A percentile compares a stretch with the other conserved stretches of the same genome.
Conservation (phyloP, 2,113 vertebrate genomes). For the Ranitomeya variabilis region DNA sequence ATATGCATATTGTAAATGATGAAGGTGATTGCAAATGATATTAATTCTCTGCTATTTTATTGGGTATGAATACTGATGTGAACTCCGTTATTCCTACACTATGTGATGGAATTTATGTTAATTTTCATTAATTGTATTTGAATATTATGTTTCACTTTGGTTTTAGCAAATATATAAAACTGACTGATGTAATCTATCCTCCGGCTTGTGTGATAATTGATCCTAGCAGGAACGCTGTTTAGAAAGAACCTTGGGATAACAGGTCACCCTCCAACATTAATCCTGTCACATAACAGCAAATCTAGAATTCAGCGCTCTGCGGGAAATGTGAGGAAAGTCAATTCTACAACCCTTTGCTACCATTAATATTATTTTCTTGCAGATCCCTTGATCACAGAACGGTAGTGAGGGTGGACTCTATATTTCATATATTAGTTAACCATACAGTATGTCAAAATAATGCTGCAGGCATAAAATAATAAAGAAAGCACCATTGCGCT, state of each 20-base stretch:
- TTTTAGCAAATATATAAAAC: conserved; percentile 19
- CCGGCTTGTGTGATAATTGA: conserved; percentile 32
- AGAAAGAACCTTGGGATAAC: conserved; percentile 10
- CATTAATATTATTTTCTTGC: conserved; percentile 40
- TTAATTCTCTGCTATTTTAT: conserved; percentile 35
- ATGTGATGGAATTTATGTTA: neutral
- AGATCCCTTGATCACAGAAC: neutral
- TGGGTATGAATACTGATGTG: conserved; percentile 38
- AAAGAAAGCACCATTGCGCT: no score
- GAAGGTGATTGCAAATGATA: conserved; percentile 49
- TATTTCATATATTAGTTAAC: no score
- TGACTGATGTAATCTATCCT: conserved; percentile 27
- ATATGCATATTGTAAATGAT: conserved; percentile 42
- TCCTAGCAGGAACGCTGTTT: conserved; percentile 33
- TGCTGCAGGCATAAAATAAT: no score
- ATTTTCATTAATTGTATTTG: conserved; percentile 22
- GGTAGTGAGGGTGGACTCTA: neutral
- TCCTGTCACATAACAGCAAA: conserved; percentile 42
- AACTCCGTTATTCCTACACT: neutral
- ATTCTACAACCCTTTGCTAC: conserved; percentile 35
- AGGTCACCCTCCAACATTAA: conserved; percentile 44
- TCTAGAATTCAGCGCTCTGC: conserved; percentile 12
- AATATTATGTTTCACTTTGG: conserved; percentile 15
- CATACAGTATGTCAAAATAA: no score
- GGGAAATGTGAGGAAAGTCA: conserved; percentile 29